Conservation (phyloP, 2,888 invertebrate species). For the Epirrhoe tristata region DNA sequence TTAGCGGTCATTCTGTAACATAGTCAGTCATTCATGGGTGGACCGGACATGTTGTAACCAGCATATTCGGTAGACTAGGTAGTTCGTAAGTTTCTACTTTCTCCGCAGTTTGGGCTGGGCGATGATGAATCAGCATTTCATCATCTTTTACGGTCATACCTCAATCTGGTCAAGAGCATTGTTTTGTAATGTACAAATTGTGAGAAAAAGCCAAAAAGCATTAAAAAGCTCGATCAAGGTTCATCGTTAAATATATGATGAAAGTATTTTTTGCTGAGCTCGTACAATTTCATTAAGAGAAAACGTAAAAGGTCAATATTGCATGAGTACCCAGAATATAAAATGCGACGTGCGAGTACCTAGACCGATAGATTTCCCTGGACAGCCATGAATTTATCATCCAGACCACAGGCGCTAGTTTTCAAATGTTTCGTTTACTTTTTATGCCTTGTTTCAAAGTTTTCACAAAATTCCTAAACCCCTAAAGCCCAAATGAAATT, state of each 20-base stretch:
- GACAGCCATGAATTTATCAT: slow-evolving; percentile 41
- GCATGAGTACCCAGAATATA: slow-evolving; percentile 32
- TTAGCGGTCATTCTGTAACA: background rate
- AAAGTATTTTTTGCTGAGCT: background rate
- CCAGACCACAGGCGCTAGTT: slow-evolving; percentile 22
- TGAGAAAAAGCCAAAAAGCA: background rate
- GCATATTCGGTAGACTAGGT: slow-evolving; percentile 14
- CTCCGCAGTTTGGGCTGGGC: slow-evolving; percentile 12
- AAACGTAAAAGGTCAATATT: slow-evolving; percentile 26
- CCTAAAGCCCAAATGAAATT: slow-evolving; percentile 12
- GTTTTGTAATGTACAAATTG: background rate
- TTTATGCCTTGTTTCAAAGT: slow-evolving; percentile 13
- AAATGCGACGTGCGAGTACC: slow-evolving; percentile 29
- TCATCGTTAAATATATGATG: background rate
- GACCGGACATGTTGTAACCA: slow-evolving; percentile 14
- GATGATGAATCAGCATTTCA: slow-evolving; percentile 22
- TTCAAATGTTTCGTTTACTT: slow-evolving; percentile 23
- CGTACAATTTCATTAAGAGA: slow-evolving; percentile 1
- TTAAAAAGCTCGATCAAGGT: too few species aligned
- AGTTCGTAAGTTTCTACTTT: slow-evolving; percentile 29
- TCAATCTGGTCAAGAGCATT: slow-evolving; percentile 9
- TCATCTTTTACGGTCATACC: slow-evolving; percentile 1
- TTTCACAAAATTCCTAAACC: background rate
- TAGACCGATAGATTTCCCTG: slow-evolving; percentile 40
- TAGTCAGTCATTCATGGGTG: background rate